These are phyloP conservation scores for Paguma larvata DNA, from an alignment of 2,797 vertebrate species.

Conservation along the genomic window DNA sequence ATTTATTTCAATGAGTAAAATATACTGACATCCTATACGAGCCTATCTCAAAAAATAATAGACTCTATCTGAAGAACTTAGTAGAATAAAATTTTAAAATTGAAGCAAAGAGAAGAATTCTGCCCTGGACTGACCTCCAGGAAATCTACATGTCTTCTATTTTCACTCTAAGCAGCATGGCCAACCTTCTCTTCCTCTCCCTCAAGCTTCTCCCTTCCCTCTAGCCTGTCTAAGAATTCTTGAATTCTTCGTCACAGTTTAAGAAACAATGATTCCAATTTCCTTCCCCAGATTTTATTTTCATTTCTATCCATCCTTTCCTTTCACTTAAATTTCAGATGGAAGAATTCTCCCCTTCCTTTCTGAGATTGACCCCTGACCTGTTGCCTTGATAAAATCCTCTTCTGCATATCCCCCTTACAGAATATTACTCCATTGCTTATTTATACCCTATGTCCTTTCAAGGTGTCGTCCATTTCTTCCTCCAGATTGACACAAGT, in stretches of 20 bases:
- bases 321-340: background rate
- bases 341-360: background rate
- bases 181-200: background rate
- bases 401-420: background rate
- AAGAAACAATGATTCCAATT: background rate
- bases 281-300: background rate
- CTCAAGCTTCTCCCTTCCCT: background rate
- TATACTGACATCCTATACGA: background rate
- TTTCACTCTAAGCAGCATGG: background rate
- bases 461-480: background rate
- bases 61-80: background rate
- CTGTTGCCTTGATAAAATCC: background rate
- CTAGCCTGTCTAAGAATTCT: background rate
- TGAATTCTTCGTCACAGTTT: background rate
- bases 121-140: background rate
- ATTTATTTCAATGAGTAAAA: background rate
- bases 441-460: background rate
- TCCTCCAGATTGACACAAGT: background rate
- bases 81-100: background rate
- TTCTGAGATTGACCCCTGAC: background rate
- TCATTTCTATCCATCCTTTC: background rate
- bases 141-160: background rate
- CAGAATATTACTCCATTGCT: background rate
- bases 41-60: background rate
- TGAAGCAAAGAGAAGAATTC: background rate